Evolutionary conservation across 2,797 vertebrate genomes (phyloP).

Genomic region (Cyclura pinguis): DNA sequence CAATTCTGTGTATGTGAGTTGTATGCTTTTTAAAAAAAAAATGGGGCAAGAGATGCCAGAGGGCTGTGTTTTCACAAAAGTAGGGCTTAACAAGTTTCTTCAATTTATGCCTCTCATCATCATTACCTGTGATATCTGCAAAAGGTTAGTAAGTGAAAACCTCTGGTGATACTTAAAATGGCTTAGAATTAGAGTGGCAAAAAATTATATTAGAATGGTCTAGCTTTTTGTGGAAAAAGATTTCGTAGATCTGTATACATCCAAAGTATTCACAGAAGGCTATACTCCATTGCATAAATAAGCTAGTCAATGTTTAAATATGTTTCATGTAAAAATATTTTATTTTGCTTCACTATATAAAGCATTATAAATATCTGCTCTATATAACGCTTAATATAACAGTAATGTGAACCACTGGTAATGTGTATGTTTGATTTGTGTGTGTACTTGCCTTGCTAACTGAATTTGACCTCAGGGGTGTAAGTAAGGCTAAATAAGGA

Average conservation of each 20-base stretch:
- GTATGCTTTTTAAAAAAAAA: background rate
- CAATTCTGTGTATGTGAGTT: background rate
- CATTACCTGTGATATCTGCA: background rate
- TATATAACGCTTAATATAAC: slow-evolving; percentile 34
- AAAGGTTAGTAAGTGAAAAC: slow-evolving; percentile 14
- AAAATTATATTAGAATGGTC: rapidly evolving
- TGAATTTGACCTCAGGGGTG: slow-evolving; percentile 26
- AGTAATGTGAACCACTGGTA: slow-evolving; percentile 32
- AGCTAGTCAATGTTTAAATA: background rate
- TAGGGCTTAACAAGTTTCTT: slow-evolving; percentile 43
- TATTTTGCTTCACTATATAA: slow-evolving; percentile 2
- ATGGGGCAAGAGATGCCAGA: background rate
- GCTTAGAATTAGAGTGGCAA: background rate
- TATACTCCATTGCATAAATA: rapidly evolving
- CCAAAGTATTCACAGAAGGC: background rate
- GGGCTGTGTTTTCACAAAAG: slow-evolving; percentile 25
- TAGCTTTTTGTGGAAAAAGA: background rate
- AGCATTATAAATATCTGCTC: slow-evolving; percentile 41
- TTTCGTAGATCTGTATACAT: background rate
- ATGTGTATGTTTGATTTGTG: background rate
- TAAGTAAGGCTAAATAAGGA: slow-evolving; percentile 7
- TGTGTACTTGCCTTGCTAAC: background rate
- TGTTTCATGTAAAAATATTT: slow-evolving; percentile 17
- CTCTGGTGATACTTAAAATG: slow-evolving; percentile 8
- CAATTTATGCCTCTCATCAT: background rate